Conservation (phyloP, 2,888 invertebrate genomes). For the Cremastobaeus sp. region DNA sequence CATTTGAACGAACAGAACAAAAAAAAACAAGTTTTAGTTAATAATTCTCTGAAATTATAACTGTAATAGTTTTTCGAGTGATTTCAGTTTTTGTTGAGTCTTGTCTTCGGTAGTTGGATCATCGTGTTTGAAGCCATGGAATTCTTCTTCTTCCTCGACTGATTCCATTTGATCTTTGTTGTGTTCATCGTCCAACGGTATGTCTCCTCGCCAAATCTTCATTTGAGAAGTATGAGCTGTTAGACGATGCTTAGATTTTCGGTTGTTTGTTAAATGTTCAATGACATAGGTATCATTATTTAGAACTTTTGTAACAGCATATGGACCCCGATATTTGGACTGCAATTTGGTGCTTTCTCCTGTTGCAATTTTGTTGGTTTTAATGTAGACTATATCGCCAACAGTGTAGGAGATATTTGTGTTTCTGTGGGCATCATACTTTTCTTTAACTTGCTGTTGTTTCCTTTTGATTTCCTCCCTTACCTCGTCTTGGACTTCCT, state of each 20-base stretch:
- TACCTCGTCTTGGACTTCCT: not conserved
- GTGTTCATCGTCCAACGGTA: too few species aligned
- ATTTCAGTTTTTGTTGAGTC: too few species aligned
- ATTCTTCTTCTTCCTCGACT: too few species aligned
- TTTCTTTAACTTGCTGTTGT: not conserved
- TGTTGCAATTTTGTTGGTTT: not conserved
- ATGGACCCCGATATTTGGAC: not conserved
- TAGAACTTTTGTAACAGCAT: not conserved
- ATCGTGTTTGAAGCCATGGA: too few species aligned
- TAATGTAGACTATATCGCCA: not conserved
- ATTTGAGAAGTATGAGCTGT: constrained; percentile 1
- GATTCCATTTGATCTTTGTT: too few species aligned
- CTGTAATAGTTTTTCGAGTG: too few species aligned
- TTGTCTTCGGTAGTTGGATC: too few species aligned
- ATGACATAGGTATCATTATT: constrained; percentile 1
- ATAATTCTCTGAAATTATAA: too few species aligned
- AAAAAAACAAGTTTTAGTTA: too few species aligned
- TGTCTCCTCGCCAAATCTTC: constrained; percentile 1
- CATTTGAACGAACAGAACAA: too few species aligned
- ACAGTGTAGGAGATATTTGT: not conserved
- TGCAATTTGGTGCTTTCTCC: not conserved
- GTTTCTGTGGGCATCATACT: not conserved
- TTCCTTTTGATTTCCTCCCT: not conserved
- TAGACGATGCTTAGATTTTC: not conserved
- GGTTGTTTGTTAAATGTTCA: not conserved